Conservation (phyloP, 2,113 vertebrate species). For the Lophochroa leadbeateri region DNA sequence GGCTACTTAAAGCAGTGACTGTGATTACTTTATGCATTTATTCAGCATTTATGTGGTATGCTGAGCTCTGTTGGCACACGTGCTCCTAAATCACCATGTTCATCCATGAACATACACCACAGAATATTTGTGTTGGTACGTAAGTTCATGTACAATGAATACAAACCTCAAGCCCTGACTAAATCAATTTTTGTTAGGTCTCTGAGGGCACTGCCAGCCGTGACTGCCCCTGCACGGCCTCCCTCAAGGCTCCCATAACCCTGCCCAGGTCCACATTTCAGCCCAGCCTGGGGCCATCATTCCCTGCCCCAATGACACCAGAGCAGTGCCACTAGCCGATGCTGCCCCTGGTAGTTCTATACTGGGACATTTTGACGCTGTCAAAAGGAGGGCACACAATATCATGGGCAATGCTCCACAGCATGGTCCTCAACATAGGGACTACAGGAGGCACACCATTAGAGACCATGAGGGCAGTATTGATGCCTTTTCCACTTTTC, state of each 20-base stretch:
- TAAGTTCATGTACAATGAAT: not conserved
- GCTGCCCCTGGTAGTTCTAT: not conserved
- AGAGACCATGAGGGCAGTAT: not conserved
- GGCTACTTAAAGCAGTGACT: not conserved
- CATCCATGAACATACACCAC: not conserved
- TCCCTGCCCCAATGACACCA: not conserved
- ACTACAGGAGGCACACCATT: not conserved
- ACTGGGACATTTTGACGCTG: not conserved
- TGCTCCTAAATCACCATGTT: not conserved
- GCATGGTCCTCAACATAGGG: not conserved
- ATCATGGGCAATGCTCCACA: not conserved
- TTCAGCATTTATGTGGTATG: not conserved
- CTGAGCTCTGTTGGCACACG: rapidly evolving
- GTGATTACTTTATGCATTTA: not conserved
- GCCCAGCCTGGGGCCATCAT: not conserved
- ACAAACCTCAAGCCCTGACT: not conserved
- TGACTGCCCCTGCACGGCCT: not conserved
- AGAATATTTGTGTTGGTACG: not conserved
- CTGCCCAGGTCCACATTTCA: not conserved
- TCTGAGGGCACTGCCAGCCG: not conserved
- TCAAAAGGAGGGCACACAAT: not conserved
- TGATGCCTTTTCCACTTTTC: not conserved
- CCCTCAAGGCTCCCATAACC: rapidly evolving
- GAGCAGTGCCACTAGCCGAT: not conserved
- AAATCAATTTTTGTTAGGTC: not conserved